phyloP scores from a whole-genome alignment of 2,113 vertebrate species.

The Dipodomys spectabilis region DNA sequence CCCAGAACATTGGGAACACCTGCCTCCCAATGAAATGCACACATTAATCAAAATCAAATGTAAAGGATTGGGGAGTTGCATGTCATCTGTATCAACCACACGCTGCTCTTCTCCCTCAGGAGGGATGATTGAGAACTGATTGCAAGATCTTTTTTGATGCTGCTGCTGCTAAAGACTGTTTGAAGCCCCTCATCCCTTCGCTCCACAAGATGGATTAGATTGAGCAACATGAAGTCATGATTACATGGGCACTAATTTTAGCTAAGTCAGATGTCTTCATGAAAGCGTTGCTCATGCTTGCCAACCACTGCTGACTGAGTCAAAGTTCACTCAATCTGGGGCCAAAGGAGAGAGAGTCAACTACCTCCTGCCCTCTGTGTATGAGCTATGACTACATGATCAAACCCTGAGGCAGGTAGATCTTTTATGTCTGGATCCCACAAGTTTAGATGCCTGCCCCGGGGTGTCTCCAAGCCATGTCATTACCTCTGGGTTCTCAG shows the following conservation, averaged over 20 bases:
- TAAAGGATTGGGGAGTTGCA: background rate
- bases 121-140: conserved; percentile 65
- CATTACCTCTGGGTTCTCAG: conserved; percentile 66
- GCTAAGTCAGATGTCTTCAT: conserved; percentile 68
- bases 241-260: conserved; percentile 71
- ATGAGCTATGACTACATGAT: background rate
- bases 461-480: background rate
- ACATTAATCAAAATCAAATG: conserved; percentile 66
- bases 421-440: background rate
- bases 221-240: conserved; percentile 71
- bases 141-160: conserved; percentile 63
- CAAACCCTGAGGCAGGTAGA: background rate
- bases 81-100: conserved; percentile 28
- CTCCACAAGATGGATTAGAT: conserved; percentile 54
- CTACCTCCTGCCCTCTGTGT: background rate
- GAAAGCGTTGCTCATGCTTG: conserved; percentile 43
- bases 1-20: conserved; percentile 68
- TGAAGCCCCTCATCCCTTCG: conserved; percentile 51
- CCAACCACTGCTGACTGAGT: conserved; percentile 40
- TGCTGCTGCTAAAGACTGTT: conserved; percentile 52
- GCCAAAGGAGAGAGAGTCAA: conserved; percentile 32
- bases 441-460: background rate
- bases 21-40: conserved; percentile 26
- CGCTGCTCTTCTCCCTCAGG: conserved; percentile 5
- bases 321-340: conserved; percentile 17